These are phyloP conservation scores for Loris lydekkerianus DNA, from an alignment of 2,797 vertebrate species.

Conservation along the genomic window DNA sequence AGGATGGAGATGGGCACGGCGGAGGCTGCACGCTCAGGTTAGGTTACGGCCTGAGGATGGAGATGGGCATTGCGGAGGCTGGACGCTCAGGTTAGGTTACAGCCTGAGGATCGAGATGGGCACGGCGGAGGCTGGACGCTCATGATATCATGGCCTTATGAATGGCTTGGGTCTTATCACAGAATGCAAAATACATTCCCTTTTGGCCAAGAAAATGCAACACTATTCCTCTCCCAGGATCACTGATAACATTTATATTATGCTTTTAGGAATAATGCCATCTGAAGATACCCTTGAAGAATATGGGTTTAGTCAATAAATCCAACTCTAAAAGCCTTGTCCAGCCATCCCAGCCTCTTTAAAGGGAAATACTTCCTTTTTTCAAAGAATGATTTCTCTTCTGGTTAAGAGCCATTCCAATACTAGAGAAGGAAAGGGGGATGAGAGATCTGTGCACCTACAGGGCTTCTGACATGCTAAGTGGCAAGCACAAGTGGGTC, in stretches of 20 bases:
- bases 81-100: too few species aligned
- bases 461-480: neutral
- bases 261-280: neutral
- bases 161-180: neutral
- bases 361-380: neutral
- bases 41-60: too few species aligned
- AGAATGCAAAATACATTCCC: neutral
- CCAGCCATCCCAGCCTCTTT: neutral
- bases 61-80: too few species aligned
- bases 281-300: constrained; percentile 6
- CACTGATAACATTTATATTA: neutral
- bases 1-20: too few species aligned
- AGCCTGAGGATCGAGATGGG: too few species aligned
- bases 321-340: neutral
- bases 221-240: neutral
- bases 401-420: neutral
- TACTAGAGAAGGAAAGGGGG: neutral
- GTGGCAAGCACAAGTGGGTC: neutral
- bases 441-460: accelerated
- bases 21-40: too few species aligned
- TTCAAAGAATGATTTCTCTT: neutral
- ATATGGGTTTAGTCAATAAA: neutral
- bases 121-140: too few species aligned
- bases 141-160: neutral
- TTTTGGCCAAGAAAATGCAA: neutral